phyloP scores from a whole-genome alignment of 2,888 invertebrate genomes.

The Eristalis pertinax region DNA sequence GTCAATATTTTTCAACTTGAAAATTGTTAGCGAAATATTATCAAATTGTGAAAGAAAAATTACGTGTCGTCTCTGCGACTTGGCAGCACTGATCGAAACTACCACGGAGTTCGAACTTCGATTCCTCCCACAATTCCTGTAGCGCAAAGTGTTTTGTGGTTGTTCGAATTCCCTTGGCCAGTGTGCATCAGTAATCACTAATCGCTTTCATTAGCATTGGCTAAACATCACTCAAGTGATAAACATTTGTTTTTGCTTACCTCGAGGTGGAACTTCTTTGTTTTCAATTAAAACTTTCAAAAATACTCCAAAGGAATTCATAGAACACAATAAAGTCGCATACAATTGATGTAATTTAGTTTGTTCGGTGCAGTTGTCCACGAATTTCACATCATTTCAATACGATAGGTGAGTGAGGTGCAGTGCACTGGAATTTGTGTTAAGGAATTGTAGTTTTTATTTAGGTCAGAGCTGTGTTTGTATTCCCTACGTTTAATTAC shows the following conservation, averaged over 20 bases:
- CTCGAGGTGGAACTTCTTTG: not conserved
- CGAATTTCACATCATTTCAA: not conserved
- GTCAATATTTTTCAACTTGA: too few species aligned
- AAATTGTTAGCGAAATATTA: too few species aligned
- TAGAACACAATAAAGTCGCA: not conserved
- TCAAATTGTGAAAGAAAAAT: too few species aligned
- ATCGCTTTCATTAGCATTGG: too few species aligned
- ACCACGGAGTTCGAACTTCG: not conserved
- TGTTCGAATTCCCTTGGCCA: not conserved
- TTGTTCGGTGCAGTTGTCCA: not conserved
- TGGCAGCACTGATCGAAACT: not conserved
- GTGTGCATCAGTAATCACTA: too few species aligned
- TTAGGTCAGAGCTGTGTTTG: not conserved
- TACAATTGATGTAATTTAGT: not conserved
- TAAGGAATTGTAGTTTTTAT: not conserved
- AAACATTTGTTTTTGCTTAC: not conserved
- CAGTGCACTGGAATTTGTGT: not conserved
- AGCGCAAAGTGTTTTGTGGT: not conserved
- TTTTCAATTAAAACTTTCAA: not conserved
- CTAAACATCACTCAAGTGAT: not conserved
- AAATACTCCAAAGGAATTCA: not conserved
- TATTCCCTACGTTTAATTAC: not conserved
- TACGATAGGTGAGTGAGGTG: not conserved
- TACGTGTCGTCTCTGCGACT: not conserved
- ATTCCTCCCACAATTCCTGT: not conserved